A percentile compares a stretch with the other conserved stretches of the same genome.
Evolutionary conservation across 2,888 invertebrate genomes (phyloP).

Genomic region (Eupithecia inturbata): DNA sequence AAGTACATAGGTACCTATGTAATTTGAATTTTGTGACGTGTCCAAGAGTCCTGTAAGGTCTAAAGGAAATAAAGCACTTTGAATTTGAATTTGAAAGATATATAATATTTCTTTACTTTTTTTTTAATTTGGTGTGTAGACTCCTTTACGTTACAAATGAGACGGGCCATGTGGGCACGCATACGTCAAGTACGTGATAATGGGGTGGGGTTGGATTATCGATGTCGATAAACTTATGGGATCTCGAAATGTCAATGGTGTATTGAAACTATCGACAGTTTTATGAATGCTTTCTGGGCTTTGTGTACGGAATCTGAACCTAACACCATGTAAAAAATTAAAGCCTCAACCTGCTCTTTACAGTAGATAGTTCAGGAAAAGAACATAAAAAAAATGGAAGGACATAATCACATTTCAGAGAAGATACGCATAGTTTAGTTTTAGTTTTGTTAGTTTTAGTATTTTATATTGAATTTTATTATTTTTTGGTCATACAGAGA

Average conservation of each 20-base stretch:
- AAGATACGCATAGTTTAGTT: too few relatives aligned
- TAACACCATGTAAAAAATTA: background rate
- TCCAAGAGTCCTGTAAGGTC: too few relatives aligned
- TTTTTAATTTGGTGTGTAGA: background rate
- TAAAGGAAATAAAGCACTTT: too few relatives aligned
- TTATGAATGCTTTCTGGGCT: background rate
- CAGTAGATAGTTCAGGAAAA: background rate
- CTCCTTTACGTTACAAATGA: conserved; percentile 56
- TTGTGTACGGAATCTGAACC: background rate
- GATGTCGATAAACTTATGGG: conserved; percentile 8
- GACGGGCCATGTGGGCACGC: conserved; percentile 53
- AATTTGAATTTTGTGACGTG: too few relatives aligned
- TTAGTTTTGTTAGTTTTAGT: too few relatives aligned
- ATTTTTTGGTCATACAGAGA: too few relatives aligned
- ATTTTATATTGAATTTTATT: too few relatives aligned
- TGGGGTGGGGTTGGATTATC: background rate
- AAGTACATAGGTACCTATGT: too few relatives aligned
- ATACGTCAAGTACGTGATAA: conserved; percentile 50
- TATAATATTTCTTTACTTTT: too few relatives aligned
- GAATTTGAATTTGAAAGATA: too few relatives aligned
- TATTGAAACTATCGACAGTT: background rate
- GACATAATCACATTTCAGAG: too few relatives aligned
- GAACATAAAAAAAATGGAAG: too few relatives aligned
- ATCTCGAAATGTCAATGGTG: background rate
- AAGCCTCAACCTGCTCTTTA: background rate